Evolutionary conservation across 2,113 vertebrate genomes (phyloP).

Genomic region (Corythornis vintsioides): DNA sequence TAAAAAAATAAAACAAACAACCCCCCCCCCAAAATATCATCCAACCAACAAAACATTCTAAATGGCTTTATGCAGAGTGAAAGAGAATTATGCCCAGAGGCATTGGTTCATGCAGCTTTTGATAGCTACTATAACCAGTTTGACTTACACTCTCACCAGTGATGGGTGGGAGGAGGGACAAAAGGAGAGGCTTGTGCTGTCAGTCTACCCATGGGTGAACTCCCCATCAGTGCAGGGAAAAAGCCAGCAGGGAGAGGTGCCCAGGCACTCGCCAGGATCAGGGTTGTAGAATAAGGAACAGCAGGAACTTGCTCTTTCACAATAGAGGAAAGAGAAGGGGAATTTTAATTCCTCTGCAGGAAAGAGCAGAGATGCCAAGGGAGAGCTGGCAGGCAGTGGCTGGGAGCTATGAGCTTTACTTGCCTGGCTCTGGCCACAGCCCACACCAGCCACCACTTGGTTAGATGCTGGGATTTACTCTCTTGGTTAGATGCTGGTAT

Average conservation of each 20-base stretch:
- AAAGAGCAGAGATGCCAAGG: background rate
- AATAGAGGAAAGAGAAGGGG: background rate
- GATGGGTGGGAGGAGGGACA: background rate
- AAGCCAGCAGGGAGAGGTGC: background rate
- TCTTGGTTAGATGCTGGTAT: no score
- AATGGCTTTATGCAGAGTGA: background rate
- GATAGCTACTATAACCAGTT: background rate
- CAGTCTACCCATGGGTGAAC: background rate
- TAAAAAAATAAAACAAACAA: no score
- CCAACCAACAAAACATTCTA: background rate
- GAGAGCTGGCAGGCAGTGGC: background rate
- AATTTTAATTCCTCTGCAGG: background rate
- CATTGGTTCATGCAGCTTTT: background rate
- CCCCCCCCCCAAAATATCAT: no score
- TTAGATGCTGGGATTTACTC: background rate
- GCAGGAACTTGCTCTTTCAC: background rate
- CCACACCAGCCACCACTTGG: background rate
- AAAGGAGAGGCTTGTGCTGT: background rate
- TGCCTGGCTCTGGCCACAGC: background rate
- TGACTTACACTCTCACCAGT: background rate
- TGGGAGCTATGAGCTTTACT: rapidly evolving
- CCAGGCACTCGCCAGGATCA: background rate
- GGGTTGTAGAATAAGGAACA: background rate
- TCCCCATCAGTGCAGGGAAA: no score
- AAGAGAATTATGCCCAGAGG: background rate